These are phyloP conservation scores for Sciurus niger DNA, from an alignment of 2,113 vertebrate genomes.

Conservation along the genomic window DNA sequence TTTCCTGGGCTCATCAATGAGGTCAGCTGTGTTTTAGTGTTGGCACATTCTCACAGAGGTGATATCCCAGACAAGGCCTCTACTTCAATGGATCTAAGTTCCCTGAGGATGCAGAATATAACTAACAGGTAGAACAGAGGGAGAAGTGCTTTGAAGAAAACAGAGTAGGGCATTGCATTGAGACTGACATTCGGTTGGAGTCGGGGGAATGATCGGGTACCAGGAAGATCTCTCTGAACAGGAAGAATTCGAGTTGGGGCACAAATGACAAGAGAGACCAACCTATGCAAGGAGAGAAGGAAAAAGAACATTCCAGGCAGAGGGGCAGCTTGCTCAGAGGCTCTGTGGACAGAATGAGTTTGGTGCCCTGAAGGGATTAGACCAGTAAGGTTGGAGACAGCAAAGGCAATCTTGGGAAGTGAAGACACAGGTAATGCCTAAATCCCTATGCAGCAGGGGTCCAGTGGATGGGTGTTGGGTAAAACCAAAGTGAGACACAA, in stretches of 20 bases:
- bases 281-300: background rate
- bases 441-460: background rate
- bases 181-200: accelerated
- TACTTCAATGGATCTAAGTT: background rate
- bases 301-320: background rate
- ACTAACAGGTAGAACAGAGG: too few relatives aligned
- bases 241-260: background rate
- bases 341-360: background rate
- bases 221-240: background rate
- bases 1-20: accelerated
- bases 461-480: background rate
- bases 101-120: background rate
- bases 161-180: accelerated
- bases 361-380: background rate
- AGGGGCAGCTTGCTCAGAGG: background rate
- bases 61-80: background rate
- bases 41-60: background rate
- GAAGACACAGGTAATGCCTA: background rate
- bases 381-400: background rate
- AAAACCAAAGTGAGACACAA: background rate
- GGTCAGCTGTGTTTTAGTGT: accelerated
- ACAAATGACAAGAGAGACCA: background rate
- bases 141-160: background rate
- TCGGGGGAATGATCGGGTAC: too few relatives aligned
- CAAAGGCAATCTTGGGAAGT: background rate